Base-by-base conservation (phyloP, 2,797 vertebrate species). In the Sebastes matsubarae region DNA sequence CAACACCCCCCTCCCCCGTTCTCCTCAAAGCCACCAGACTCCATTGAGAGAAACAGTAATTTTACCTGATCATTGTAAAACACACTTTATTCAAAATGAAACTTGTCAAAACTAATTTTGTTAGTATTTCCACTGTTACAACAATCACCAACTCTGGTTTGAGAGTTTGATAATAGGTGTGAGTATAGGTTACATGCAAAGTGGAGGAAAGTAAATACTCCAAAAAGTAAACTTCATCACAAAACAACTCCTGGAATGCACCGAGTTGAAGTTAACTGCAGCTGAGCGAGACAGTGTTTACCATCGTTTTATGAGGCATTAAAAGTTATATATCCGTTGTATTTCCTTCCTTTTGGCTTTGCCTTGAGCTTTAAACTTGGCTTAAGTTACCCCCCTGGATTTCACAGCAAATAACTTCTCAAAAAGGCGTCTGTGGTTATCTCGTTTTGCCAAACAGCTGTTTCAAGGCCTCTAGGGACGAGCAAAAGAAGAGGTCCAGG, bases 371-470 rank as follows among this genome's bases (percentile, higher is more conserved):
- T 70, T 72, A 81, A 65, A 87, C 75, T 90, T 92, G 92, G 89
- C 90, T 71, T 2, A 61, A 22, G 52, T 36, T 76, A 64, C 80
- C 12, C 57, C 54, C 1, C 4, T 65, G 61, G 68, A 89, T 92
- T 93, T 92, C 84, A 89, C 88, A 86, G 91, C 9, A 58, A 84
- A 89, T 82, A 63, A 83, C 82, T 88, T 89, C 77, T 91, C 70
- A 9, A 80, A 89, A 69, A 81, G 52, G 50, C 66, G 27, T 86
- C 78, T 81, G 86, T 68, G 85, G 68, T 85, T 69, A 71, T 83
- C 61, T 85, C 16, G 18, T 68, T 85, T 80, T 74, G 90, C 93
- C 92, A 89, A 94, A 88, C 93, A 95, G 94, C 94, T 95, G 94
- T 87, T 92, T 77, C 27, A 25, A 6, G 42, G 82, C 71, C 88